Base-by-base conservation (phyloP, 1,140 invertebrate species). In the Drosophila varians region DNA sequence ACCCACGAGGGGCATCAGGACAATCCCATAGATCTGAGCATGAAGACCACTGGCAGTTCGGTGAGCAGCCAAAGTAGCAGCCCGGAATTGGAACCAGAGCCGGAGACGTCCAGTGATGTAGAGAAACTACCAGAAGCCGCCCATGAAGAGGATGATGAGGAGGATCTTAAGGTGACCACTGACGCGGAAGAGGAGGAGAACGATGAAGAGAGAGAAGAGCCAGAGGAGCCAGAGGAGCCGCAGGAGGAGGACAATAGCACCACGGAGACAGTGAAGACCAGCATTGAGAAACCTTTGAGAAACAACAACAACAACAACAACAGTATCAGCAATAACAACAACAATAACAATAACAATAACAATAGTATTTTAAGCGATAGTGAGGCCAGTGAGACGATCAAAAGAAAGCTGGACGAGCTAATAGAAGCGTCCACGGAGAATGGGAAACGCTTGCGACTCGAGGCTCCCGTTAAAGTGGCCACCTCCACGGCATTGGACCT, bases 1-100 rank as follows among this genome's bases (percentile, higher is more conserved):
- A 6, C 40, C 4, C 12, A 46, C n/a, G 38, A 48, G n/a, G 16
- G 36, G 12, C 16, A 51, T 9, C 45, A 46, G 88, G 95, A 96
- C 54, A 94, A 95, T 77, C 96, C 96, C n/a, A 96, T 96, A 72
- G 96, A 96, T 84, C 91, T 96, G 36, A 95, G 95, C 3, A 94
- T 96, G 91, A 95, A 95, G 76, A 82, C 80, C 28, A 93, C 93
- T 2, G 92, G 92, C 26, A 93, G 93, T 16, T 91, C 92, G 34
- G 92, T 92, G 11, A 75, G 73, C 46, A 90, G 84, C 42, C 64
- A 66, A 18, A 65, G 62, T 6, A 69, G 64, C 34, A 70, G 72
- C 52, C 47, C 21, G 2, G 62, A 34, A 5, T 52, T 43, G 14
- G 91, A 68, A 55, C 84, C 3, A 54, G 84, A 87, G 3, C 18